phyloP scores from a whole-genome alignment of 2,797 vertebrate species.

The Avahi laniger region DNA sequence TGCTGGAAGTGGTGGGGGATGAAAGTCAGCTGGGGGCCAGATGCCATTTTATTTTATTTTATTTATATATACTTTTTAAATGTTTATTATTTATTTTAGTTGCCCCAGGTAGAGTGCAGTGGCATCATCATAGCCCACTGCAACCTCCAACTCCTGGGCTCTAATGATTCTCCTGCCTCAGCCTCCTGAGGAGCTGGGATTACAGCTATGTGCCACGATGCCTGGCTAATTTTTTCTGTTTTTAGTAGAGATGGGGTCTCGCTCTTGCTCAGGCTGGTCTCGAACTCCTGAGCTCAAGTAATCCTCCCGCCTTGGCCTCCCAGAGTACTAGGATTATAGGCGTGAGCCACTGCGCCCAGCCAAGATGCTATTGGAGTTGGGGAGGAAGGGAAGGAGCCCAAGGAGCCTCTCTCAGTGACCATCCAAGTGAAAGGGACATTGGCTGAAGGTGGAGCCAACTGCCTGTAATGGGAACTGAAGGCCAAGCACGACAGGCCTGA shows the following conservation, averaged over 20 bases:
- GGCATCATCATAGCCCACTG: not conserved
- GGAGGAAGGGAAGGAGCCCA: not conserved
- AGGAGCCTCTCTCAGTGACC: not conserved
- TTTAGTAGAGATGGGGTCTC: not conserved
- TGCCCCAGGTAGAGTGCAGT: too few relatives aligned
- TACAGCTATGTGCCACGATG: not conserved
- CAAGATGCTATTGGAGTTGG: not conserved
- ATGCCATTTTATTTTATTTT: too few relatives aligned
- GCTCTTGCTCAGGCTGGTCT: not conserved
- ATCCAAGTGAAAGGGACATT: not conserved
- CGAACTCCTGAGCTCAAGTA: not conserved
- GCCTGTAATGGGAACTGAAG: accelerated
- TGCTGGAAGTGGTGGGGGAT: not conserved
- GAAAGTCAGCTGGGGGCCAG: accelerated
- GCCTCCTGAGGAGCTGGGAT: not conserved
- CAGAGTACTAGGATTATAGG: not conserved
- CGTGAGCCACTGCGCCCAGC: accelerated
- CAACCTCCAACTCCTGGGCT: not conserved
- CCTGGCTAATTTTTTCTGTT: not conserved
- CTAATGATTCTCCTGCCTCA: not conserved
- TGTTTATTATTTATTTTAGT: too few relatives aligned
- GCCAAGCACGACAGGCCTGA: not conserved
- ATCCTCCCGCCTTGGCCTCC: not conserved
- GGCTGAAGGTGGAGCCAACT: not conserved
- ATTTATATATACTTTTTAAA: too few relatives aligned